Evolutionary conservation across 1,140 invertebrate species (phyloP), one percentile per base, ranked within the genome.

Genomic region (Neodiprion virginianus): DNA sequence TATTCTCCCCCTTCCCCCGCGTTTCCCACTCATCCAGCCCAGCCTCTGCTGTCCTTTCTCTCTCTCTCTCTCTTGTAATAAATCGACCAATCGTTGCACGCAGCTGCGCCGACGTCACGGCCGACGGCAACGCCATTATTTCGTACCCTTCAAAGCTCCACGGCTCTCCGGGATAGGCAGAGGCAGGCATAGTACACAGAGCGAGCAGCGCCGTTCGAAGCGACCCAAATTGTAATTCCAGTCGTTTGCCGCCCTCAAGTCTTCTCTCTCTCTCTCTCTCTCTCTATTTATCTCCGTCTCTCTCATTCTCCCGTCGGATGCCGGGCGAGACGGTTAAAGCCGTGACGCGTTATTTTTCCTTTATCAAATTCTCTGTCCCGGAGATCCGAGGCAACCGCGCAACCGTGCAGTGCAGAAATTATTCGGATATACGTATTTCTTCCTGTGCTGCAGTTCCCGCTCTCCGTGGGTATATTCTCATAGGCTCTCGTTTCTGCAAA

Each of bases 61-160:
- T 7, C n/a, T 69, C 12, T 69, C 40, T 47, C 40, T 47, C 53
- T 61, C n/a, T 69, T 14, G 40, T 69, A 17, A 69, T 47, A 69
- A 69, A 69, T 69, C 67, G 67, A 47, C 40, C 67, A 47, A 69
- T 69, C 67, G 67, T 69, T 12, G 9, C 14, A 21, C 40, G 67
- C 67, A 69, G 67, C 67, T 69, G 67, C 40, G 67, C 21, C 67
- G 21, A 69, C 67, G 67, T 61, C 53, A 61, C 53, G 53, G 53
- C 53, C 53, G 53, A 61, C 53, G 53, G 53, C 53, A 12, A 17
- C 11, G 53, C 53, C 53, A 61, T 61, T 61, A 61, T 61, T 61
- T 61, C 53, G 53, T 61, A 61, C 53, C 53, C 53, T 61, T 61
- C 53, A 61, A 61, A 61, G 53, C 53, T 12, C 53, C 53, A 61